These are phyloP conservation scores for Labeo calbasu DNA, from an alignment of 2,797 vertebrate genomes.

Conservation along the genomic window DNA sequence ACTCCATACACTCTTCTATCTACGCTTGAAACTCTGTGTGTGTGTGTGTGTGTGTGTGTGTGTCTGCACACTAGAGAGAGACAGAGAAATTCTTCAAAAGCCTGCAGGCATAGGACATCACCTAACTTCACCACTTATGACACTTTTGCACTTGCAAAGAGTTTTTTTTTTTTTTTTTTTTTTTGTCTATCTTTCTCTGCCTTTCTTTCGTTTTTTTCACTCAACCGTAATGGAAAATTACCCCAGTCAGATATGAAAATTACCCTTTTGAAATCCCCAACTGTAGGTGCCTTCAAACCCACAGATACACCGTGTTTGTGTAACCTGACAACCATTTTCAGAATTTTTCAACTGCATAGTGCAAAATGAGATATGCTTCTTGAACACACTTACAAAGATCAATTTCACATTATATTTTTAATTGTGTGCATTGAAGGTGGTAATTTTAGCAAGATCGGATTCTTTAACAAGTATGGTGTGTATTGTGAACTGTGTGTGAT, in stretches of 20 bases:
- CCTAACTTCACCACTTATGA: conserved; percentile 44
- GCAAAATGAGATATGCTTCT: neutral
- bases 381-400: neutral
- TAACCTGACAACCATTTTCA: conserved; percentile 40
- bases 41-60: conserved; percentile 25
- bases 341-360: neutral
- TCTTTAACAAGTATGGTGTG: neutral
- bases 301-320: conserved; percentile 48
- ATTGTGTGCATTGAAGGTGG: neutral
- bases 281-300: conserved; percentile 59
- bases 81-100: conserved; percentile 25
- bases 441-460: neutral
- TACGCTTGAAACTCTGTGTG: conserved; percentile 39
- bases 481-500: neutral
- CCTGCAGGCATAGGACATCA: neutral
- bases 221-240: conserved; percentile 62
- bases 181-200: conserved; percentile 12
- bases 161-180: conserved; percentile 4
- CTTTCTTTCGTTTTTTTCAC: conserved; percentile 48
- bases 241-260: conserved; percentile 60
- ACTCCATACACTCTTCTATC: conserved; percentile 68
- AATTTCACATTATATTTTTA: neutral
- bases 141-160: conserved; percentile 43
- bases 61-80: neutral
- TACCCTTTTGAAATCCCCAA: conserved; percentile 64